Conservation (phyloP, 2,113 vertebrate species). For the Laticauda colubrina region DNA sequence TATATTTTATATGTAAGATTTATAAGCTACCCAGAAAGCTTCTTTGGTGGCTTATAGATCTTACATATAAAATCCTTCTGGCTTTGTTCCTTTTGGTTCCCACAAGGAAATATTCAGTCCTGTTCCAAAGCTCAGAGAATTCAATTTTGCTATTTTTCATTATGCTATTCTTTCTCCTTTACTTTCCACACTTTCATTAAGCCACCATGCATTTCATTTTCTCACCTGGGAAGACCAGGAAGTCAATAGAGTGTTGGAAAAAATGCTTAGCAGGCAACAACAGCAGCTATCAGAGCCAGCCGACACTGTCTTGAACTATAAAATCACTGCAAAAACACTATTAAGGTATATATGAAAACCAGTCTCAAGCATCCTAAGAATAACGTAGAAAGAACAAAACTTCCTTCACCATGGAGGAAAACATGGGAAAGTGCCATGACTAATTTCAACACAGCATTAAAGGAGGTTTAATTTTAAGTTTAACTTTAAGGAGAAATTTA, state of each 20-base stretch:
- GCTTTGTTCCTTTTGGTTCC: neutral
- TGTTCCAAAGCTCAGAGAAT: neutral
- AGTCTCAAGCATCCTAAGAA: neutral
- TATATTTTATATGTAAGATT: neutral
- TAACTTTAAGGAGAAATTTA: neutral
- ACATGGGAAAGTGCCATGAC: neutral
- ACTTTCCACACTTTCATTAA: neutral
- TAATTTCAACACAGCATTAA: neutral
- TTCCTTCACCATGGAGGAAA: neutral
- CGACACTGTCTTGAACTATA: neutral
- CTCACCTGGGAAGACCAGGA: neutral
- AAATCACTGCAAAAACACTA: neutral
- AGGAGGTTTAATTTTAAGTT: neutral
- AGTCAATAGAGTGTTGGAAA: neutral
- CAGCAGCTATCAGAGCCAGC: neutral
- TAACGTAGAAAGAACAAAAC: neutral
- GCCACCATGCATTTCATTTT: neutral
- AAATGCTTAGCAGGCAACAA: neutral
- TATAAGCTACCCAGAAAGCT: neutral
- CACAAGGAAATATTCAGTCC: neutral
- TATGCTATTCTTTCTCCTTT: neutral
- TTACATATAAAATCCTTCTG: neutral
- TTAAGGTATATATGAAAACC: neutral
- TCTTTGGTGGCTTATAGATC: neutral
- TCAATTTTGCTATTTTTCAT: neutral